These are phyloP conservation scores for Cabera pusaria DNA, from an alignment of 2,888 invertebrate genomes.

Conservation along the genomic window DNA sequence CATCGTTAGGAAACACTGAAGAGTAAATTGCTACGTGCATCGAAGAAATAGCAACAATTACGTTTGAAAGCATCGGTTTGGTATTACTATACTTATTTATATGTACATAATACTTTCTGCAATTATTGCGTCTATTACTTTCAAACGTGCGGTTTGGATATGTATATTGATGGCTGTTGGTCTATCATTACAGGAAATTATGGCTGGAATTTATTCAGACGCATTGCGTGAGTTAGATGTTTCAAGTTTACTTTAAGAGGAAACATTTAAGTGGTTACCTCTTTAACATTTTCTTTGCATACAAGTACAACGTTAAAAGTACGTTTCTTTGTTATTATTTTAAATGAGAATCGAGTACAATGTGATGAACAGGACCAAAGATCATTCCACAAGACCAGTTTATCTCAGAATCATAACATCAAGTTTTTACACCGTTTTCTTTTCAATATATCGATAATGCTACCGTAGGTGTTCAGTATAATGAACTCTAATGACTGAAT, in stretches of 20 bases:
- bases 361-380: no score
- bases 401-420: conserved; percentile 10
- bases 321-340: no score
- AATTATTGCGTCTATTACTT: conserved; percentile 28
- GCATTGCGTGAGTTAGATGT: conserved; percentile 27
- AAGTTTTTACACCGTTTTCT: conserved; percentile 16
- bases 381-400: conserved; percentile 13
- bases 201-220: conserved; percentile 23
- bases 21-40: conserved; percentile 26
- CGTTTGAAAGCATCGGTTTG: conserved; percentile 1
- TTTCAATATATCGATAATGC: conserved; percentile 24
- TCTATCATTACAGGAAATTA: conserved; percentile 31
- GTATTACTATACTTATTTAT: conserved; percentile 4
- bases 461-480: conserved; percentile 44
- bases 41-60: conserved; percentile 12
- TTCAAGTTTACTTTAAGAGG: conserved; percentile 11
- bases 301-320: no score
- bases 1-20: conserved; percentile 43
- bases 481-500: conserved; percentile 66
- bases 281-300: conserved; percentile 1
- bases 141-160: conserved; percentile 22
- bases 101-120: conserved; percentile 10
- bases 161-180: conserved; percentile 22
- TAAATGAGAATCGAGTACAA: no score
- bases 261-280: conserved; percentile 1